Base-by-base conservation (phyloP, 2,888 invertebrate genomes). In the Xiphydria camelus region DNA sequence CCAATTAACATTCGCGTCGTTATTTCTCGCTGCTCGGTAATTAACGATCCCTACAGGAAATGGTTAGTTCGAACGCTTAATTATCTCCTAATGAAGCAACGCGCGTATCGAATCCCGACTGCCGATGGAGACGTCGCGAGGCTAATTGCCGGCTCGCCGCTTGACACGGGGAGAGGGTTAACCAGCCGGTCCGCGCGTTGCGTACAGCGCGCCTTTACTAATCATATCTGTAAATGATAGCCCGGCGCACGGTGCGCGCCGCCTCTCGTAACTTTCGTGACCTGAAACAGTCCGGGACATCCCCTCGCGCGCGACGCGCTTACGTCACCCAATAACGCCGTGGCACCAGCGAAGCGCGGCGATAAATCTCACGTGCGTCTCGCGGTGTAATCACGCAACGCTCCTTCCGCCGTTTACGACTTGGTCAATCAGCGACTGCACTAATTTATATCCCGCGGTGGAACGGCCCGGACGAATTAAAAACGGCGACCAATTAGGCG, bases 21-120 rank as follows among this genome's bases (percentile, higher is more conserved):
- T 51, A 44, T 51, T 40, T 44, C 43, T 31, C 37, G 22, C 25
- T 23, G 45, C 38, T 39, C 7, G 34, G 33, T 36, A 47, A 47
- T 46, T 38, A 38, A 40, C 38, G 43, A 44, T 44, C 39, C 26
- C 26, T 39, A 31, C 61, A 55, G 59, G 61, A 62, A 61, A 62
- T 61, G 61, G 61, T 62, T 61, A 62, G 55, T 46, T 52, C 49
- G 45, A 39, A 45, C 59, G 62, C 51, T 61, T 64, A 59, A 61
- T 65, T 65, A 64, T 62, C 56, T 56, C 51, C 37, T 64, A 66
- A 64, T 62, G 65, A 64, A 64, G 59, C 57, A 50, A 52, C 60
- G 48, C 51, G 49, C 26, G 36, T 59, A 59, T 57, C 58, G 48
- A 41, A 35, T 33, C n/a, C n/a, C 41, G 50, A 53, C 44, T 50